Conservation (phyloP, 2,888 invertebrate species). For the Dyspetes luteomarginatus region DNA sequence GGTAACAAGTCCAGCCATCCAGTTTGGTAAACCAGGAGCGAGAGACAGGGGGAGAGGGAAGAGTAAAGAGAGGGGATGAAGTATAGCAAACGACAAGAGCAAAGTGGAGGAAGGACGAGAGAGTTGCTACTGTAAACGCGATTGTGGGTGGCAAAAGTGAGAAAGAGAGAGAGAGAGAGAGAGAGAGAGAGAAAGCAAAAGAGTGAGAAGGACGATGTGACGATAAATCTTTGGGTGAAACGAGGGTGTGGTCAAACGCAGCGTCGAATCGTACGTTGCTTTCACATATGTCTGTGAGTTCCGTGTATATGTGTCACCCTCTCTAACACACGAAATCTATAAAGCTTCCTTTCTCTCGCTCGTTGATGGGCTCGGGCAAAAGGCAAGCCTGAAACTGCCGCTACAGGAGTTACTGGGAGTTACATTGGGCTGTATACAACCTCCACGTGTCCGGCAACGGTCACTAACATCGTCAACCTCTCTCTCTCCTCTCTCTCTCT, state of each 20-base stretch:
- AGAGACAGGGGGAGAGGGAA: not conserved
- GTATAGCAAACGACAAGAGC: slow-evolving; percentile 51
- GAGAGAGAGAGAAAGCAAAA: slow-evolving; percentile 57
- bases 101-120: slow-evolving; percentile 49
- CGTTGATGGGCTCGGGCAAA: slow-evolving; percentile 35
- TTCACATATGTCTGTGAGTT: slow-evolving; percentile 11
- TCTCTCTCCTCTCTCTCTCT: slow-evolving; percentile 22
- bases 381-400: slow-evolving; percentile 57
- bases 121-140: slow-evolving; percentile 34
- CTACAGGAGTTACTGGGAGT: no score
- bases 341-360: slow-evolving; percentile 51
- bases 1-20: slow-evolving; percentile 74
- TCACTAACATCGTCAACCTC: slow-evolving; percentile 23
- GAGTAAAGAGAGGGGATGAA: slow-evolving; percentile 25
- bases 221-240: slow-evolving; percentile 81
- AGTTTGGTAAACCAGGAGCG: not conserved
- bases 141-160: slow-evolving; percentile 55
- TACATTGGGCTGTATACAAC: slow-evolving; percentile 31
- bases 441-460: slow-evolving; percentile 50
- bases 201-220: slow-evolving; percentile 69
- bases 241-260: slow-evolving; percentile 83
- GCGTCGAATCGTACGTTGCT: slow-evolving; percentile 66
- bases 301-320: not conserved
- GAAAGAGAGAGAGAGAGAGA: slow-evolving; percentile 44
- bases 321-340: slow-evolving; percentile 46